A percentile compares a stretch with the other conserved stretches of the same genome.
Conservation (phyloP, 1,140 invertebrate genomes). For the Anadara kagoshimensis region DNA sequence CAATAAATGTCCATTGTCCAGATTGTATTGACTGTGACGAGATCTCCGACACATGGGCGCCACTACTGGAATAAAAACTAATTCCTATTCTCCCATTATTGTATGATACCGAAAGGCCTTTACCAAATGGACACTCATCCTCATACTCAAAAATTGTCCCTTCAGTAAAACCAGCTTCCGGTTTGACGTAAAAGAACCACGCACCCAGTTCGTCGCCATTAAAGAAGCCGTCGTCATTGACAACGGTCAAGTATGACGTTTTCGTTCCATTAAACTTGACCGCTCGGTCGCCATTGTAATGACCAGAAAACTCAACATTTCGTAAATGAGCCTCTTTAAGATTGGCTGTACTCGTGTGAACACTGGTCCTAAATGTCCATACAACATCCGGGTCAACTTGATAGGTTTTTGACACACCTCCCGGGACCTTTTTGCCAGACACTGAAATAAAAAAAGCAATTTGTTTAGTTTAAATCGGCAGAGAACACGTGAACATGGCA, state of each 20-base stretch:
- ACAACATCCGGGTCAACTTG: too few species aligned
- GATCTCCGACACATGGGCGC: not conserved
- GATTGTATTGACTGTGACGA: too few species aligned
- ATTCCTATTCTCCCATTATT: not conserved
- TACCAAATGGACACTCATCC: not conserved
- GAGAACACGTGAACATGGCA: too few species aligned
- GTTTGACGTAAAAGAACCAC: constrained; percentile 5
- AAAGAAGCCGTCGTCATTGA: not conserved
- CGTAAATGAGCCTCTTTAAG: too few species aligned
- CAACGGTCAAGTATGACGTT: not conserved
- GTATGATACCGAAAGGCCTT: not conserved
- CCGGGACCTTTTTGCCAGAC: too few species aligned
- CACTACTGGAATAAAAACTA: not conserved
- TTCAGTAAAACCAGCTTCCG: not conserved
- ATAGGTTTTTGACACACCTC: too few species aligned
- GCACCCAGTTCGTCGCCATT: not conserved
- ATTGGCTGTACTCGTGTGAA: too few species aligned
- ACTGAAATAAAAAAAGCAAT: too few species aligned
- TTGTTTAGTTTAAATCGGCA: too few species aligned
- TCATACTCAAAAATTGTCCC: constrained; percentile 4
- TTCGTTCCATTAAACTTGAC: not conserved
- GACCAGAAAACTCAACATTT: too few species aligned
- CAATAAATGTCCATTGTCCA: too few species aligned
- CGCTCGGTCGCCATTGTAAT: not conserved
- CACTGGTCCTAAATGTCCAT: too few species aligned